Conservation (phyloP, 2,888 invertebrate species). For the Synanthedon formicaeformis region DNA sequence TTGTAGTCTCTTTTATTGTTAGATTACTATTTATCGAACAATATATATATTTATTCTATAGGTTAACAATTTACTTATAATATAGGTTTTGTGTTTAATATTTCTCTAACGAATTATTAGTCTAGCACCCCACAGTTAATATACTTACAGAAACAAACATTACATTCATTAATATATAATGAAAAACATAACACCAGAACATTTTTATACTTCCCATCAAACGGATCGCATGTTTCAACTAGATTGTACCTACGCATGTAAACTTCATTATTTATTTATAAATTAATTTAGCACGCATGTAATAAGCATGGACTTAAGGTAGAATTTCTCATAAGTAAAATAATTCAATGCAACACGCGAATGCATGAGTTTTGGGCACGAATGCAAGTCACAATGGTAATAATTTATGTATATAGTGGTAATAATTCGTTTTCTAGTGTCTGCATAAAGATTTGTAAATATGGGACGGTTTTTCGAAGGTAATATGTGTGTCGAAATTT, state of each 20-base stretch:
- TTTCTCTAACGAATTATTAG: slow-evolving; percentile 12
- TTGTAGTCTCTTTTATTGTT: slow-evolving; percentile 21
- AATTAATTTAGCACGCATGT: slow-evolving; percentile 1
- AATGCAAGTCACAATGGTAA: slow-evolving; percentile 29
- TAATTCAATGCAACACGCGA: slow-evolving; percentile 16
- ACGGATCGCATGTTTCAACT: not conserved
- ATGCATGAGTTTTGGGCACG: slow-evolving; percentile 54
- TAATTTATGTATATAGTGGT: slow-evolving; percentile 27
- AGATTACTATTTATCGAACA: slow-evolving; percentile 13
- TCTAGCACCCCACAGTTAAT: slow-evolving; percentile 42
- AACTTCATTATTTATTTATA: not conserved
- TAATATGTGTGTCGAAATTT: not conserved
- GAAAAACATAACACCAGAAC: not conserved
- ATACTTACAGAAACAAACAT: slow-evolving; percentile 19
- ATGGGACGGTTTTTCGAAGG: slow-evolving; percentile 49
- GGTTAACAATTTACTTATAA: slow-evolving; percentile 30
- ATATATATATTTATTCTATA: slow-evolving; percentile 3
- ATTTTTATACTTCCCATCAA: not conserved
- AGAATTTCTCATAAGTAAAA: not conserved
- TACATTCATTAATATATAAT: not conserved
- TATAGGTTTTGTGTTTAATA: not conserved
- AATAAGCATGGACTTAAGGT: not conserved
- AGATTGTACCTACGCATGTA: not conserved
- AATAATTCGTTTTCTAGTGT: slow-evolving; percentile 14
- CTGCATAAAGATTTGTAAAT: slow-evolving; percentile 56